Percentiles rank a stretch among this genome's conserved stretches.
Evolutionary conservation across 2,113 vertebrate genomes (phyloP).

Genomic region (Macaca mulatta): DNA sequence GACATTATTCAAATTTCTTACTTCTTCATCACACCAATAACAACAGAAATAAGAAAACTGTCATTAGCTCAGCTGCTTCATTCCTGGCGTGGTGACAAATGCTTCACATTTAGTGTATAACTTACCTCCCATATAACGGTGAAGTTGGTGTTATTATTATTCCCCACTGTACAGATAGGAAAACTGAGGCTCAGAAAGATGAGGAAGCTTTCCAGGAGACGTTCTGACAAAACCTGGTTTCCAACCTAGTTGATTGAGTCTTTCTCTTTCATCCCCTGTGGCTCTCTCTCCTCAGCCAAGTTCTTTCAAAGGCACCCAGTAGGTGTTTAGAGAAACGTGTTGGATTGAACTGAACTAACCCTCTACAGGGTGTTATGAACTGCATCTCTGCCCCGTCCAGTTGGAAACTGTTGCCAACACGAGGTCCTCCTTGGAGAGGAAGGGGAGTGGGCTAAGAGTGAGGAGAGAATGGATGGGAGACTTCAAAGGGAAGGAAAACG

Average conservation of each 20-base stretch:
- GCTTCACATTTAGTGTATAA: accelerated
- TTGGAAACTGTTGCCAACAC: conserved; percentile 73
- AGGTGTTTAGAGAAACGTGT: conserved; percentile 45
- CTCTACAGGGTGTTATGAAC: accelerated
- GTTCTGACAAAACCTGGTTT: background rate
- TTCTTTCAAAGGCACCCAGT: conserved; percentile 65
- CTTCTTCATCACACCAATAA: background rate
- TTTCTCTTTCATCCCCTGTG: background rate
- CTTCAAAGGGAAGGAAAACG: conserved; percentile 85
- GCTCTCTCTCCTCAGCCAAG: background rate
- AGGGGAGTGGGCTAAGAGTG: conserved; percentile 37
- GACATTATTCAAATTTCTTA: background rate
- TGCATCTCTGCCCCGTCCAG: conserved; percentile 51
- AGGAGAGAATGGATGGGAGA: conserved; percentile 82
- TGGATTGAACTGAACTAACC: background rate
- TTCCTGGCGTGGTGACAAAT: accelerated
- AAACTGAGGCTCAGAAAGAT: background rate
- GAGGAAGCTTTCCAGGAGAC: accelerated
- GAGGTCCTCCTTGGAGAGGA: conserved; percentile 64
- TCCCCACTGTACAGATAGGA: background rate
- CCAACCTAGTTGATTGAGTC: accelerated
- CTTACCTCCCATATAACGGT: accelerated
- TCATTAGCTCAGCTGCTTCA: no score
- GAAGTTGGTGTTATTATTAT: accelerated
- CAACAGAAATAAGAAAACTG: background rate